A percentile compares a stretch with the other conserved stretches of the same genome.
Evolutionary conservation across 2,888 invertebrate genomes (phyloP).

Genomic region (Priocnemis perturbator): DNA sequence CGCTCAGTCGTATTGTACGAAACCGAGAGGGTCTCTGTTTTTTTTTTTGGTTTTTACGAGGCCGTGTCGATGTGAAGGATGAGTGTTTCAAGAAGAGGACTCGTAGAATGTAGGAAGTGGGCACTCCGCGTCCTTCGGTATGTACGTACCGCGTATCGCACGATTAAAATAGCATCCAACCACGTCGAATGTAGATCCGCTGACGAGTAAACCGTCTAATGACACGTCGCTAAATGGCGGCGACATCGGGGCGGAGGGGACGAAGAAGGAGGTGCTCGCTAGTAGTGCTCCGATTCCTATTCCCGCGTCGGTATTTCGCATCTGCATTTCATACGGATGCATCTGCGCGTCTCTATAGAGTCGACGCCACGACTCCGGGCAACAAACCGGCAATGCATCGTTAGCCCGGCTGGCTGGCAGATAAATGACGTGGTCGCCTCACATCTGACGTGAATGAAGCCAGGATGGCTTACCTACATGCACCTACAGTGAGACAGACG

Average conservation of each 20-base stretch:
- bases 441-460: slow-evolving; percentile 72
- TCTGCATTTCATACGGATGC: slow-evolving; percentile 28
- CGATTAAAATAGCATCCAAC: too few relatives aligned
- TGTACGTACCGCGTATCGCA: too few relatives aligned
- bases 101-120: too few relatives aligned
- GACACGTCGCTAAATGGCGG: neutral
- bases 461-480: slow-evolving; percentile 63
- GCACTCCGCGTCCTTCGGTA: too few relatives aligned
- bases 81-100: too few relatives aligned
- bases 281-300: neutral
- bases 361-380: slow-evolving; percentile 41
- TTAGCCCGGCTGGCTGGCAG: slow-evolving; percentile 65
- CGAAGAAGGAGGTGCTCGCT: neutral
- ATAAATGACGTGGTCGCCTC: slow-evolving; percentile 72
- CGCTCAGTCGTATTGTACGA: too few relatives aligned
- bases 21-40: too few relatives aligned
- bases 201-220: neutral
- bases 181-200: neutral
- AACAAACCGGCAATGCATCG: slow-evolving; percentile 68
- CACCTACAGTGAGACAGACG: slow-evolving; percentile 22
- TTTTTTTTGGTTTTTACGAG: too few relatives aligned
- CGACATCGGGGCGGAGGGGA: neutral
- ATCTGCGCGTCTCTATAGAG: slow-evolving; percentile 27
- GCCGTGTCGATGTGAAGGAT: too few relatives aligned
- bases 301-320: too few relatives aligned